Evolutionary conservation across 2,888 invertebrate genomes (phyloP), one percentile per base, ranked within the genome.

Genomic region (Anagyrus pseudococci): DNA sequence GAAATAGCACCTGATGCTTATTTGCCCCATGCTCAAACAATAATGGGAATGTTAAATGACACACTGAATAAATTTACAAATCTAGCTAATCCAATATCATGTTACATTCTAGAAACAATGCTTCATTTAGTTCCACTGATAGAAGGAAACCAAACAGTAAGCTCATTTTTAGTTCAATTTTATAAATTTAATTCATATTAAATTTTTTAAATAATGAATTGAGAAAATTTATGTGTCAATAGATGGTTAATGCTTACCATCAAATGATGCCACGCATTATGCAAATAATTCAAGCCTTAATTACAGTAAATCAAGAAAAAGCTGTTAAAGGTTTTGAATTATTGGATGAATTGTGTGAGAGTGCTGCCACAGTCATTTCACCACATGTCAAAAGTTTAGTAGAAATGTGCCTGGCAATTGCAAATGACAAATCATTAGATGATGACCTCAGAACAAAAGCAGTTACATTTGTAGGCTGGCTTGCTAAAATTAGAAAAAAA

Each of bases 401-500:
- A 8, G 85, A 87, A 55, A 86, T 91, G 79, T 90, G 89, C 76
- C 81, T 92, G 54, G 84, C 85, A 70, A 83, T 89, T 20, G 86
- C 87, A 13, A 83, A 83, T 62, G 86, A 88, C 64, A 80, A 80
- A 50, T 79, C 84, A 17, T 79, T 88, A 17, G 86, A 86, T 4
- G 86, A 86, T 66, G 82, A 84, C 33, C 82, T 91, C 13, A 85
- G 90, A 73, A 86, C 89, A 4, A 90, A 90, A 78, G 87, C 89
- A 1, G 84, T 92, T 19, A 83, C 85, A 46, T 87, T 89, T 61
- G 83, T 91, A 63, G 88, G 88, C 0, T 87, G 86, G 81, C 74
- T 92, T 47, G 86, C 87, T 13, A 84, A 87, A 59, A 82, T 87
- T 2, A 91, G 91, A 79, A 91, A 90, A 77, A 92, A 91, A 82